Percentiles rank a stretch among this genome's conserved stretches.
Evolutionary conservation across 2,113 vertebrate genomes (phyloP).

Genomic region (Amazona vittata): DNA sequence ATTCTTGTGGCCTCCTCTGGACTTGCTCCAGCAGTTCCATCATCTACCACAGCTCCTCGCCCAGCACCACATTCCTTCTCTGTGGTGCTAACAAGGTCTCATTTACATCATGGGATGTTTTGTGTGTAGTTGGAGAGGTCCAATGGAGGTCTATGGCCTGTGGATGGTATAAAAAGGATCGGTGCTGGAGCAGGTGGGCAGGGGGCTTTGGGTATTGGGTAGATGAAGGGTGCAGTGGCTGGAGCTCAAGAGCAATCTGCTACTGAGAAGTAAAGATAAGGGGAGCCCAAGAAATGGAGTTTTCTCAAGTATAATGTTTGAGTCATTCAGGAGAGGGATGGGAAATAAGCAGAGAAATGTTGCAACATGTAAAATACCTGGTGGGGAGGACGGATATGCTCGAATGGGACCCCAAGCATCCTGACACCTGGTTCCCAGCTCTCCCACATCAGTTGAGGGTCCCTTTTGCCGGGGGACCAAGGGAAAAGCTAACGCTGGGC

Average conservation of each 20-base stretch:
- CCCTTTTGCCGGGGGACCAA: neutral
- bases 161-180: neutral
- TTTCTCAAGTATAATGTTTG: neutral
- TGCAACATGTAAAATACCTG: neutral
- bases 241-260: neutral
- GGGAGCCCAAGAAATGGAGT: neutral
- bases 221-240: accelerated
- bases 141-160: neutral
- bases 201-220: neutral
- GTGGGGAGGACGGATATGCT: neutral
- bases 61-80: neutral
- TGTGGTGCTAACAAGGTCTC: accelerated
- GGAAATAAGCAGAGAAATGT: neutral
- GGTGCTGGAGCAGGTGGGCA: neutral
- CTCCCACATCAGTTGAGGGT: accelerated
- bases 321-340: accelerated
- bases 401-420: neutral
- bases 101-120: neutral
- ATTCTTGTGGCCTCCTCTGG: neutral
- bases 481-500: neutral
- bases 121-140: neutral
- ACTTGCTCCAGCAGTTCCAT: neutral
- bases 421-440: neutral
- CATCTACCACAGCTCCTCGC: neutral
- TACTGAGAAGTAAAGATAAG: neutral